phyloP scores from a whole-genome alignment of 1,140 invertebrate species.

The Hycleus cichorii region DNA sequence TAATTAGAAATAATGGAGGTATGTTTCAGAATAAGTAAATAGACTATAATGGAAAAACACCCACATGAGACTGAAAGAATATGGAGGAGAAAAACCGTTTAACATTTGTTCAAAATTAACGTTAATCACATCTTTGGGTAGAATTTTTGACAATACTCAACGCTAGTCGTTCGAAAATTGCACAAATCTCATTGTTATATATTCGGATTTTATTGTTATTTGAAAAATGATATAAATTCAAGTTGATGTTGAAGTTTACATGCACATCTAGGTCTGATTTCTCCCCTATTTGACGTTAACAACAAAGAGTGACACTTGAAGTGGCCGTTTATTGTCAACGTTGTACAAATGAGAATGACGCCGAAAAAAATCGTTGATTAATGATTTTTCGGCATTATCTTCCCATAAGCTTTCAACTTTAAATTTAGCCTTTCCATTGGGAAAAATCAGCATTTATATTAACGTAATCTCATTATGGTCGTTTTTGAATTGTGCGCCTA shows the following conservation, averaged over 20 bases:
- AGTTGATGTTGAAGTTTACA: too few relatives aligned
- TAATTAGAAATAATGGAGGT: conserved; percentile 16
- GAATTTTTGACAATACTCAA: too few relatives aligned
- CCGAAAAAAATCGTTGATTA: conserved; percentile 1
- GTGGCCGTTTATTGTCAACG: conserved; percentile 10
- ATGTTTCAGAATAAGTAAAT: conserved; percentile 13
- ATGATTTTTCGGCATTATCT: conserved; percentile 4
- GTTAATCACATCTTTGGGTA: too few relatives aligned
- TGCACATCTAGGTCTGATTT: neutral
- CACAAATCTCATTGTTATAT: too few relatives aligned
- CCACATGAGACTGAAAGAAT: conserved; percentile 11
- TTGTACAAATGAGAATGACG: conserved; percentile 3
- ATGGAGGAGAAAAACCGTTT: conserved; percentile 7
- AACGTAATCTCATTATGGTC: too few relatives aligned
- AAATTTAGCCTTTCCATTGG: neutral
- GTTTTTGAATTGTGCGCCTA: too few relatives aligned
- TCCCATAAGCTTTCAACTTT: conserved; percentile 7
- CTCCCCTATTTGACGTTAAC: conserved; percentile 6
- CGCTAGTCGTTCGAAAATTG: too few relatives aligned
- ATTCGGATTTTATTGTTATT: conserved; percentile 5
- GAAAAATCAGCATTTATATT: too few relatives aligned
- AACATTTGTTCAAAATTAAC: neutral
- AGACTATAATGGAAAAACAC: conserved; percentile 11
- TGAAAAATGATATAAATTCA: conserved; percentile 11
- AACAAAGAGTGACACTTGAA: conserved; percentile 12